Conservation (phyloP, 1,140 invertebrate species). For the Euura lappo region DNA sequence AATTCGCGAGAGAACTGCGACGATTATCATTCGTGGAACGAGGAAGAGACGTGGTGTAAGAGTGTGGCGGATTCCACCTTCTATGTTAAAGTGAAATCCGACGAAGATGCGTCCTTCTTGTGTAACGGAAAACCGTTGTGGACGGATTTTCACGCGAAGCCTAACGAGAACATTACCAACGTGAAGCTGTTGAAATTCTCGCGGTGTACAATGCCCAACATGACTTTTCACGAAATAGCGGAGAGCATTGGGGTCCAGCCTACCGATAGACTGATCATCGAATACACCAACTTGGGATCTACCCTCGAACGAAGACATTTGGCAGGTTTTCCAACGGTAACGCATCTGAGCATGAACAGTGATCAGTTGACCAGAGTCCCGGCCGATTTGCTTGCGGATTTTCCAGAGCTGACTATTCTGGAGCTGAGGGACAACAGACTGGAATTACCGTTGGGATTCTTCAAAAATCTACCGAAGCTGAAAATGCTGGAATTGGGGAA, state of each 20-base stretch:
- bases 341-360: slow-evolving; percentile 56
- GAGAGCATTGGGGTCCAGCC: slow-evolving; percentile 50
- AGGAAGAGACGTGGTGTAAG: slow-evolving; percentile 18
- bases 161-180: slow-evolving; percentile 6
- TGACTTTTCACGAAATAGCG: slow-evolving; percentile 37
- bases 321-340: slow-evolving; percentile 57
- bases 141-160: slow-evolving; percentile 29
- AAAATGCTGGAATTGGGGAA: slow-evolving; percentile 67
- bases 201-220: slow-evolving; percentile 41
- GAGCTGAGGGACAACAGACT: slow-evolving; percentile 67
- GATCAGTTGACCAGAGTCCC: slow-evolving; percentile 63
- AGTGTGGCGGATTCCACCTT: slow-evolving; percentile 19
- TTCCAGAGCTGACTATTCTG: slow-evolving; percentile 65
- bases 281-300: slow-evolving; percentile 55
- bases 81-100: slow-evolving; percentile 23
- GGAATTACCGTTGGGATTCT: slow-evolving; percentile 60
- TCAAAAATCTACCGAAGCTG: slow-evolving; percentile 56
- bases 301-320: slow-evolving; percentile 62
- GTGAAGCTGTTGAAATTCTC: slow-evolving; percentile 27
- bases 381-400: slow-evolving; percentile 64
- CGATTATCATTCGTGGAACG: slow-evolving; percentile 15
- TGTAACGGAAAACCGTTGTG: slow-evolving; percentile 32
- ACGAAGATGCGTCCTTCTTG: slow-evolving; percentile 27
- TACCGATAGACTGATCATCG: slow-evolving; percentile 56
- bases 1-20: neutral